Conservation (phyloP, 2,888 invertebrate genomes). For the Corythucha ciliata region DNA sequence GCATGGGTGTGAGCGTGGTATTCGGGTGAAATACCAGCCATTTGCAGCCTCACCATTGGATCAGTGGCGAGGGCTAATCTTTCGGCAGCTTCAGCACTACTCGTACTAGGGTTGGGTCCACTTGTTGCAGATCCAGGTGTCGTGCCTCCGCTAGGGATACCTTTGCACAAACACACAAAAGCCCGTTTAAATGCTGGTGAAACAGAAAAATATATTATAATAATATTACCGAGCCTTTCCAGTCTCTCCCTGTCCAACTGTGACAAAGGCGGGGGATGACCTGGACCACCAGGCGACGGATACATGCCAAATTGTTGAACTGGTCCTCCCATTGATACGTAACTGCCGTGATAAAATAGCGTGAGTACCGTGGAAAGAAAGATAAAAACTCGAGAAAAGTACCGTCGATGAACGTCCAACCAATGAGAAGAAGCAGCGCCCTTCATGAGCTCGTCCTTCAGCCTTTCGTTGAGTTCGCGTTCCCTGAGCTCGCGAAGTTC, state of each 20-base stretch:
- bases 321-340: slow-evolving; percentile 42
- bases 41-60: slow-evolving; percentile 85
- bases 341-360: slow-evolving; percentile 6
- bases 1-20: slow-evolving; percentile 89
- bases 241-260: slow-evolving; percentile 81
- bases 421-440: slow-evolving; percentile 55
- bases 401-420: slow-evolving; percentile 82
- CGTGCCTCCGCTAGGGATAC: slow-evolving; percentile 41
- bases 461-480: slow-evolving; percentile 68
- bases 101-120: slow-evolving; percentile 44
- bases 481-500: slow-evolving; percentile 61
- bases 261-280: slow-evolving; percentile 53
- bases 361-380: background rate
- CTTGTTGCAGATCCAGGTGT: slow-evolving; percentile 45
- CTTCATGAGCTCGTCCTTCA: slow-evolving; percentile 83
- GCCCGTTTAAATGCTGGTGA: background rate
- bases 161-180: slow-evolving; percentile 3
- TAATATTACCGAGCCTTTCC: slow-evolving; percentile 60
- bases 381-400: slow-evolving; percentile 39
- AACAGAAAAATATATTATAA: background rate
- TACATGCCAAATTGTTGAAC: slow-evolving; percentile 64
- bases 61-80: slow-evolving; percentile 75
- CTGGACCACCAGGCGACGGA: slow-evolving; percentile 38
- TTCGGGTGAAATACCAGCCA: slow-evolving; percentile 81
- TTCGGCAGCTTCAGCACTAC: slow-evolving; percentile 61